Evolutionary conservation across 2,888 invertebrate species (phyloP).

Genomic region (Mythimna impura): DNA sequence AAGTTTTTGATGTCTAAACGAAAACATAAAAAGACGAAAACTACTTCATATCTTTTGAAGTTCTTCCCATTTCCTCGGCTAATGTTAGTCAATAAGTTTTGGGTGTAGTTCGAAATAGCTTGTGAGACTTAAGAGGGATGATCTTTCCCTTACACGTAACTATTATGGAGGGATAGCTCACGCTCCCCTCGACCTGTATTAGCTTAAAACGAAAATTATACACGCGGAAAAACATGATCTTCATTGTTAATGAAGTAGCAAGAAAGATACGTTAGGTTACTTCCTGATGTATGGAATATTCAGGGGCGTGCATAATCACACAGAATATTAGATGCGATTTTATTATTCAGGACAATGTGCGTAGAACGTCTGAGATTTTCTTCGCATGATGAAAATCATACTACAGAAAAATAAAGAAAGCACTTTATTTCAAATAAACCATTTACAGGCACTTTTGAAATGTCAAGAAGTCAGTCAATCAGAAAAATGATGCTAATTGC

Average conservation of each 20-base stretch:
- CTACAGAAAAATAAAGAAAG: too few relatives aligned
- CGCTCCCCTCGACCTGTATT: slow-evolving; percentile 63
- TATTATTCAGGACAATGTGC: slow-evolving; percentile 11
- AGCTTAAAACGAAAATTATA: slow-evolving; percentile 69
- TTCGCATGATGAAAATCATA: neutral
- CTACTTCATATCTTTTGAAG: slow-evolving; percentile 36
- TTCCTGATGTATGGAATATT: slow-evolving; percentile 54
- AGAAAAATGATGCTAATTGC: too few relatives aligned
- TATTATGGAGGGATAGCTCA: slow-evolving; percentile 72
- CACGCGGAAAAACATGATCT: slow-evolving; percentile 60
- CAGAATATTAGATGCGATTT: slow-evolving; percentile 29
- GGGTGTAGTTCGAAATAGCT: slow-evolving; percentile 55
- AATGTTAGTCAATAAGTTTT: slow-evolving; percentile 56
- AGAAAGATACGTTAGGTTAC: slow-evolving; percentile 45
- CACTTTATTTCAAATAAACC: too few relatives aligned
- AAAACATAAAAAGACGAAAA: slow-evolving; percentile 32
- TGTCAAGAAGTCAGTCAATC: too few relatives aligned
- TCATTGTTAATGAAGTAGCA: slow-evolving; percentile 54
- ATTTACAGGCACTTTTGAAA: too few relatives aligned
- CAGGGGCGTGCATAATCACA: slow-evolving; percentile 45
- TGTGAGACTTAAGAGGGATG: slow-evolving; percentile 54
- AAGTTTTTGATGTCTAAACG: slow-evolving; percentile 37
- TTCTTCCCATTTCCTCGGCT: slow-evolving; percentile 22
- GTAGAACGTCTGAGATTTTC: neutral
- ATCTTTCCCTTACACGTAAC: slow-evolving; percentile 66